Percentiles rank a stretch among this genome's conserved stretches.
These are phyloP conservation scores for Argopecten irradians DNA, from an alignment of 1,140 invertebrate genomes.

Conservation along the genomic window DNA sequence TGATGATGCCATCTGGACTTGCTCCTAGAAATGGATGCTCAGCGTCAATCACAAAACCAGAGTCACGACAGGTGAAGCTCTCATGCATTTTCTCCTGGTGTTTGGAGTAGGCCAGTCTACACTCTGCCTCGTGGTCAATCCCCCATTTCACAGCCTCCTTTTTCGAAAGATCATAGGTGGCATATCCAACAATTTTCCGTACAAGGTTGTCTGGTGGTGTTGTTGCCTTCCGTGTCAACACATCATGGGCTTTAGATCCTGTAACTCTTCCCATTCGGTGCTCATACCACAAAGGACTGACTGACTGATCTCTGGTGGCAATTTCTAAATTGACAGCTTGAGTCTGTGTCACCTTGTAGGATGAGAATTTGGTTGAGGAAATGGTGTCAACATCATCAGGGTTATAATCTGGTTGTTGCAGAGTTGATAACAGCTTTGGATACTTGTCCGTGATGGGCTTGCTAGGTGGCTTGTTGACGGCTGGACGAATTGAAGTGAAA, in stretches of 20 bases:
- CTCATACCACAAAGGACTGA: slow-evolving; percentile 35
- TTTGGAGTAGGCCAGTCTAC: not conserved
- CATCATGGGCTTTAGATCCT: slow-evolving; percentile 42
- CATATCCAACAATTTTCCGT: slow-evolving; percentile 32
- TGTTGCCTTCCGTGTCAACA: not conserved
- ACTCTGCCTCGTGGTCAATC: not conserved
- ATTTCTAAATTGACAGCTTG: not conserved
- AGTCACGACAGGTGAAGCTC: not conserved
- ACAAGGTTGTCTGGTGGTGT: slow-evolving; percentile 35
- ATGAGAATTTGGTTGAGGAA: too few species aligned
- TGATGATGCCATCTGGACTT: too few species aligned
- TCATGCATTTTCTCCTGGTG: not conserved
- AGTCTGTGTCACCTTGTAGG: too few species aligned
- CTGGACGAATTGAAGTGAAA: not conserved
- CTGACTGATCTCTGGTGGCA: slow-evolving; percentile 28
- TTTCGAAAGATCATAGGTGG: not conserved
- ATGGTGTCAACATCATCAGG: too few species aligned
- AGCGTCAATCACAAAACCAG: slow-evolving; percentile 7
- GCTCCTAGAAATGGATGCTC: too few species aligned
- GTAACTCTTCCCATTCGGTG: slow-evolving; percentile 33
- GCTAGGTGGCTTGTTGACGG: too few species aligned
- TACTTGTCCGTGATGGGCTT: slow-evolving; percentile 23
- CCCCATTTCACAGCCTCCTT: not conserved
- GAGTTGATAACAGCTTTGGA: not conserved
- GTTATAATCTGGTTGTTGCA: not conserved